Conservation (phyloP, 2,888 invertebrate species). For the Nemoura dubitans region DNA sequence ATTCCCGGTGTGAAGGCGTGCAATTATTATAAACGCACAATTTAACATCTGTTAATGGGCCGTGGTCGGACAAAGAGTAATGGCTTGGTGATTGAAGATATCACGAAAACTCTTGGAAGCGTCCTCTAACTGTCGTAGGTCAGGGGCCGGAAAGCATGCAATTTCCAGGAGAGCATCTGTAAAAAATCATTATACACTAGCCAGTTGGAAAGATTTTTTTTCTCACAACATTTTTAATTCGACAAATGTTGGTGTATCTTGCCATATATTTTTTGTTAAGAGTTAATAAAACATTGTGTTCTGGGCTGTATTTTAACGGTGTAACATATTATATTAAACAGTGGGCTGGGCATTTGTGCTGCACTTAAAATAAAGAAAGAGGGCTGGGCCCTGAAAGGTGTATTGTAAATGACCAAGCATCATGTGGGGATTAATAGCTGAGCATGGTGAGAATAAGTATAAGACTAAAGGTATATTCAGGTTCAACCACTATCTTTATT, state of each 20-base stretch:
- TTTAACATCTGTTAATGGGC: neutral
- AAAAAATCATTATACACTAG: neutral
- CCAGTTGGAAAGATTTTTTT: neutral
- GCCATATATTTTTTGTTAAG: neutral
- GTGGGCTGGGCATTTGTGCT: neutral
- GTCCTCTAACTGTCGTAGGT: neutral
- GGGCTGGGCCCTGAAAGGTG: conserved; percentile 26
- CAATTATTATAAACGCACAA: conserved; percentile 16
- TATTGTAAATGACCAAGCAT: conserved; percentile 16
- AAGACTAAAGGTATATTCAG: neutral
- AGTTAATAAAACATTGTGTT: neutral
- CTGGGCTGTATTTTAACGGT: neutral
- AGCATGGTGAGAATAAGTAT: neutral
- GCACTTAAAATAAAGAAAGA: conserved; percentile 14
- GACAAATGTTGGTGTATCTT: neutral
- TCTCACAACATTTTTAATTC: neutral
- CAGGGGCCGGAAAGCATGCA: neutral
- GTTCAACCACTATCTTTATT: neutral
- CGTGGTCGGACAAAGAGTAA: conserved; percentile 23
- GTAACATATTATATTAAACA: neutral
- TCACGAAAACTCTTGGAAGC: neutral
- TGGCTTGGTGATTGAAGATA: neutral
- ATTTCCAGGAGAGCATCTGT: neutral
- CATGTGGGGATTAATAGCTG: neutral
- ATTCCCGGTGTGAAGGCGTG: neutral